Percentiles rank a stretch among this genome's conserved stretches.
Evolutionary conservation across 2,797 vertebrate genomes (phyloP).

Genomic region (Champsocephalus gunnari): DNA sequence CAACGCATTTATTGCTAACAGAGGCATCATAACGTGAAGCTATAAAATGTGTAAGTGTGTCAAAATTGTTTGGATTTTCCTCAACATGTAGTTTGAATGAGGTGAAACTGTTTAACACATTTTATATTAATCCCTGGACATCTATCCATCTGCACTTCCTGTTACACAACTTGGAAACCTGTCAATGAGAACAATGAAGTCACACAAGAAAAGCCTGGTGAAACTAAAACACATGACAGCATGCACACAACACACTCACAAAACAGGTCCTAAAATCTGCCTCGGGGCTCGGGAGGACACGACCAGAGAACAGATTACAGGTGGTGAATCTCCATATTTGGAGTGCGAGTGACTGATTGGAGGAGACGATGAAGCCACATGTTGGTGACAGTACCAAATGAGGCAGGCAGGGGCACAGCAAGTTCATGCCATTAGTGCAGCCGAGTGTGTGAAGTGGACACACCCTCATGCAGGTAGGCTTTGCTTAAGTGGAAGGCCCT

Average conservation of each 20-base stretch:
- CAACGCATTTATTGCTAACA: no score
- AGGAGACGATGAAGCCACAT: conserved; percentile 40
- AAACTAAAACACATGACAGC: conserved; percentile 34
- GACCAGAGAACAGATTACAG: conserved; percentile 51
- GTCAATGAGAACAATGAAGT: conserved; percentile 61
- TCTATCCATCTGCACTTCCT: conserved; percentile 38
- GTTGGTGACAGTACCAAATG: conserved; percentile 27
- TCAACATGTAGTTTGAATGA: not conserved
- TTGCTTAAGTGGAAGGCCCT: conserved; percentile 17
- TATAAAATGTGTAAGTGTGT: not conserved
- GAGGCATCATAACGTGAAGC: not conserved
- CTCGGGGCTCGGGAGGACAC: conserved; percentile 40
- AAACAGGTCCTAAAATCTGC: conserved; percentile 36
- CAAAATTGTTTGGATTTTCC: conserved; percentile 10
- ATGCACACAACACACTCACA: conserved; percentile 15
- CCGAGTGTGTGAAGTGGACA: conserved; percentile 50
- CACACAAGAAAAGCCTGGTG: conserved; percentile 41
- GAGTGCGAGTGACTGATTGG: conserved; percentile 70
- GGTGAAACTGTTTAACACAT: not conserved
- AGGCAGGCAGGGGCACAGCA: conserved; percentile 43
- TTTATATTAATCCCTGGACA: conserved; percentile 25
- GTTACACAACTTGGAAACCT: conserved; percentile 37
- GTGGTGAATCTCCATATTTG: conserved; percentile 68
- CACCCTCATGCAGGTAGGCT: conserved; percentile 66
- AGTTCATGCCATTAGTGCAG: conserved; percentile 48